Evolutionary conservation across 1,140 invertebrate genomes (phyloP).

Genomic region (Fopius arisanus): DNA sequence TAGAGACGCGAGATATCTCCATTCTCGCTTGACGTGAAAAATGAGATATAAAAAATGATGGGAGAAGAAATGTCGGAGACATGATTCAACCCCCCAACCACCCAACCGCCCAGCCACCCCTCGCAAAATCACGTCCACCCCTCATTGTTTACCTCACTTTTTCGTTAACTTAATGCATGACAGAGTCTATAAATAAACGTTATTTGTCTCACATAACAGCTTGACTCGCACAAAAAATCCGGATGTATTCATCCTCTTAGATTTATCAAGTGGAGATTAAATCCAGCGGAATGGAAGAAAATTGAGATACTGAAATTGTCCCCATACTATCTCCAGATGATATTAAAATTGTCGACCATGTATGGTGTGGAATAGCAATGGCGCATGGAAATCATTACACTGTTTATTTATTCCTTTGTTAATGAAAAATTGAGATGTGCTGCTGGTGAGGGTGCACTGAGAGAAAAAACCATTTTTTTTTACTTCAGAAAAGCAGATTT

Average conservation of each 20-base stretch:
- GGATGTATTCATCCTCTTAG: background rate
- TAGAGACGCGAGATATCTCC: background rate
- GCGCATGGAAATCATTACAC: background rate
- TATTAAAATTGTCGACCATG: background rate
- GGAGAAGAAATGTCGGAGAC: background rate
- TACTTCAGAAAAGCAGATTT: too few relatives aligned
- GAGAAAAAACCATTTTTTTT: too few relatives aligned
- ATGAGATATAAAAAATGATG: background rate
- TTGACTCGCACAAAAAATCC: background rate
- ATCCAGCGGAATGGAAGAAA: background rate
- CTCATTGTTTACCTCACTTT: background rate
- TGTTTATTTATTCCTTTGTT: background rate
- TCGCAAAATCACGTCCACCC: background rate
- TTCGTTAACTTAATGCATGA: background rate
- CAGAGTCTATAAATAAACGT: background rate
- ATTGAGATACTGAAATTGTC: background rate
- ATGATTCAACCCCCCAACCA: background rate
- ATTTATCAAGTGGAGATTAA: too few relatives aligned
- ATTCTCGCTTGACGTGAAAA: background rate
- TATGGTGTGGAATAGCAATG: slow-evolving; percentile 48
- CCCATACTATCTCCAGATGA: background rate
- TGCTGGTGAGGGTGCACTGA: slow-evolving; percentile 36
- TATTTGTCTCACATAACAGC: background rate
- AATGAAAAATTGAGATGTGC: slow-evolving; percentile 1
- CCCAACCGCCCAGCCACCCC: background rate